A percentile compares a stretch with the other conserved stretches of the same genome.
phyloP scores from a whole-genome alignment of 2,113 vertebrate species.

The Progne subis region DNA sequence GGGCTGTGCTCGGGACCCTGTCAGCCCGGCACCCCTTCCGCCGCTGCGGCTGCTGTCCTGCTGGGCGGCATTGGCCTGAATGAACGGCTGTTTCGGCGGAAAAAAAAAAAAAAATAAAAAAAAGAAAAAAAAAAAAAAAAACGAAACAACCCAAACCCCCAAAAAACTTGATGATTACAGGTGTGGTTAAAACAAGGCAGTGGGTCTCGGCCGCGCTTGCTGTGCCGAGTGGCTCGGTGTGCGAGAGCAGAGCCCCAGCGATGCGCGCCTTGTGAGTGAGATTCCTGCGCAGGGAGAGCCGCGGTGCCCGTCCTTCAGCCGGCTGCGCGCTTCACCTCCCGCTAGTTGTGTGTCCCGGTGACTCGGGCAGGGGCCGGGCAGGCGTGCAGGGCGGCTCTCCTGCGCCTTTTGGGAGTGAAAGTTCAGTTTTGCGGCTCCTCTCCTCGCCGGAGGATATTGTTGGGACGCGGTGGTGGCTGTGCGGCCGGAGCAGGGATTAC shows the following conservation, averaged over 20 bases:
- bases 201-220: neutral
- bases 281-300: neutral
- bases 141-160: neutral
- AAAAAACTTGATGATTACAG: neutral
- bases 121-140: neutral
- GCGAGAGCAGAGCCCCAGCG: neutral
- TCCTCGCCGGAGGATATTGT: neutral
- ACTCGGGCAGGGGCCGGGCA: neutral
- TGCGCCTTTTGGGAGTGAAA: neutral
- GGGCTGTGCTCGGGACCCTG: slow-evolving; percentile 75
- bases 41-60: neutral
- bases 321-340: neutral
- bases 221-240: neutral
- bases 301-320: neutral
- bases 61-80: neutral
- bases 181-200: neutral
- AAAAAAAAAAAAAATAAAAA: neutral
- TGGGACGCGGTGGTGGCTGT: neutral
- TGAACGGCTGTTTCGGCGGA: neutral
- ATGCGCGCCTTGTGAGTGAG: neutral
- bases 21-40: slow-evolving; percentile 3
- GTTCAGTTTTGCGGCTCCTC: neutral
- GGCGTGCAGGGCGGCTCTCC: neutral
- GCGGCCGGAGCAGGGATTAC: neutral
- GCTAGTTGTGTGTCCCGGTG: neutral